Base-by-base conservation (phyloP, 1,140 invertebrate genomes). In the Charaxes varanes region DNA sequence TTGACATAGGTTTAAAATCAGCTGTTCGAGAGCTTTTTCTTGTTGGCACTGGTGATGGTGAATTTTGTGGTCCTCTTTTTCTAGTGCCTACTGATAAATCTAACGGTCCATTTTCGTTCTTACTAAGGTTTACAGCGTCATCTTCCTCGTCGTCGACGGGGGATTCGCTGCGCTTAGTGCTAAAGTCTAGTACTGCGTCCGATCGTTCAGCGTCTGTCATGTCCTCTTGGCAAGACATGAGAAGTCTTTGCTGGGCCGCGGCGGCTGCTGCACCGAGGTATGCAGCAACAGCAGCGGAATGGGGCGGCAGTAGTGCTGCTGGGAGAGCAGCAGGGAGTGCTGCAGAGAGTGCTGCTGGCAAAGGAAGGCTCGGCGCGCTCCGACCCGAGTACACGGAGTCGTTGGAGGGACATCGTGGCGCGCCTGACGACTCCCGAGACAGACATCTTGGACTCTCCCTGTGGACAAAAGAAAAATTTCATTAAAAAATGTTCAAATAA, bases 361-460 rank as follows among this genome's bases (percentile, higher is more conserved):
- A 86, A 45, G 45, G 86, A 68, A 66, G 86, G 85, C 85, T 77
- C 74, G 86, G 70, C 85, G 86, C 74, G 58, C 88, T 84, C 59
- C 88, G 72, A 62, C 91, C 87, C 45, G 92, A 88, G 74, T 90
- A 89, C 49, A 89, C 86, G 4, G 90, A 90, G 60, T 91, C 90
- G 53, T 87, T 87, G 15, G 90, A 91, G 17, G 88, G 88, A 65
- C 90, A 90, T 21, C 89, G 84, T 24, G 85, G 87, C 59, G 89
- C 90, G 17, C 88, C 88, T 35, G 90, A 87, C 30, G 92, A 94
- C 63, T 94, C 91, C 53, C 91, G 87, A 34, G 91, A 93, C 41
- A 92, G 88, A 81, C 92, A 93, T 62, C 92, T 87, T 36, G 91
- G 91, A 83, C 89, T 93, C 72, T 94, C 92, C 84, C 92, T 94